phyloP scores from a whole-genome alignment of 1,140 invertebrate genomes.

The Scylla paramamosain region DNA sequence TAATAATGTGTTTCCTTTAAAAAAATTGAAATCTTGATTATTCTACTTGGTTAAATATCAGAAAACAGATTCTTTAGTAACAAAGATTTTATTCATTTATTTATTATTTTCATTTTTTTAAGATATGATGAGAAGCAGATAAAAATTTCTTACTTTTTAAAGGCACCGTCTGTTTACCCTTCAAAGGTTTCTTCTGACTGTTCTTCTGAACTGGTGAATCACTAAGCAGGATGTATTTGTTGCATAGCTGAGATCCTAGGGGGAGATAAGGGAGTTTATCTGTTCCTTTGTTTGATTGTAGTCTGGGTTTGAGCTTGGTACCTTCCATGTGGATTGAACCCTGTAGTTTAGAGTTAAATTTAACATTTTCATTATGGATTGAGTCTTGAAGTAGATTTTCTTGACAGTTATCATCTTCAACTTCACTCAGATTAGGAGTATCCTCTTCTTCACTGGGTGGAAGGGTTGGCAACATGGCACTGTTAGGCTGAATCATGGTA shows the following conservation, averaged over 20 bases:
- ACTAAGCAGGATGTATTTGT: background rate
- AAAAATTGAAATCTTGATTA: no score
- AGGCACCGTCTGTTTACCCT: constrained; percentile 32
- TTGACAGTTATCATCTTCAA: background rate
- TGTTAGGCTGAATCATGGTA: background rate
- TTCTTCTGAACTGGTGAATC: background rate
- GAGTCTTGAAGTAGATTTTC: background rate
- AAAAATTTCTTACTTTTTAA: constrained; percentile 43
- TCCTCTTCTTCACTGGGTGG: background rate
- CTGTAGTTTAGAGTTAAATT: background rate
- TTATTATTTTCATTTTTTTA: background rate
- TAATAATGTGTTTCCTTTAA: no score
- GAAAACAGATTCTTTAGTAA: background rate
- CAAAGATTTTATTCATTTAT: background rate
- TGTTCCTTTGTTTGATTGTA: background rate
- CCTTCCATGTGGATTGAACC: background rate
- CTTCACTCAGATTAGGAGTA: background rate
- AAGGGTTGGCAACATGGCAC: background rate
- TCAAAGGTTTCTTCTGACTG: background rate
- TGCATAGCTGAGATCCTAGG: background rate
- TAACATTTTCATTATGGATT: background rate
- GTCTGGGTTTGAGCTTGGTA: background rate
- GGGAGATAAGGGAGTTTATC: background rate
- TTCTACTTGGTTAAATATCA: no score
- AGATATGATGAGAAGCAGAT: background rate